Evolutionary conservation across 2,797 vertebrate genomes (phyloP), one percentile per base, ranked within the genome.

Genomic region (Podargus strigoides): DNA sequence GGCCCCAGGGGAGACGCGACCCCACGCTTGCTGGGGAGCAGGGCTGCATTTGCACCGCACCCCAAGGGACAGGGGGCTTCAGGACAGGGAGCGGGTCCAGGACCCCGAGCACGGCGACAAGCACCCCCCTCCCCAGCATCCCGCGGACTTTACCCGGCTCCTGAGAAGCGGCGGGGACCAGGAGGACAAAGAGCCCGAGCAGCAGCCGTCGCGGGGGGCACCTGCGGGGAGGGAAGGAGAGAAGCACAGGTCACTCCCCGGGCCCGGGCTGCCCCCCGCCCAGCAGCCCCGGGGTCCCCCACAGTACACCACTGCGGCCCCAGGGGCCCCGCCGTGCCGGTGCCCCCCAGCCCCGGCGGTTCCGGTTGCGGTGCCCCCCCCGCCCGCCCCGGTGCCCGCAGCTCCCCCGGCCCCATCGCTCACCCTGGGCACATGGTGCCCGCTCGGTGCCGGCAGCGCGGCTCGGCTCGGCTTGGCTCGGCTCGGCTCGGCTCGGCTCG

Each of bases 171-270:
- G 67, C 39, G 13, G 69, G 69, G 73, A 73, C 37, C 58, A 93
- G 77, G 69, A 96, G 81, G 80, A 96, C 95, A 90, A 96, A 94
- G 92, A 96, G 50, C 42, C 94, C 84, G 36, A 91, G 88, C 74
- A 96, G 92, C 80, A 95, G 80, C 58, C 58, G 59, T 77, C 34
- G 46, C 46, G 62, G 50, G 67, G 90, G 90, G 59, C 84, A 96
- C 92, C 96, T 96, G 86, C 15, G n/a, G 41, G 32, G 32, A 42
- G 41, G n/a, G 27, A 87, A 76, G 32, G 14, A 23, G 36, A 74
- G 26, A 93, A 32, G 26, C 26, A 49, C 69, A 56, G 24, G 73
- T 95, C n/a, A n/a, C n/a, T n/a, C n/a, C n/a, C n/a, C n/a, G n/a
- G n/a, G n/a, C n/a, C n/a, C n/a, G n/a, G n/a, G n/a, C n/a, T n/a